phyloP scores from a whole-genome alignment of 2,797 vertebrate species.

The Artibeus lituratus region DNA sequence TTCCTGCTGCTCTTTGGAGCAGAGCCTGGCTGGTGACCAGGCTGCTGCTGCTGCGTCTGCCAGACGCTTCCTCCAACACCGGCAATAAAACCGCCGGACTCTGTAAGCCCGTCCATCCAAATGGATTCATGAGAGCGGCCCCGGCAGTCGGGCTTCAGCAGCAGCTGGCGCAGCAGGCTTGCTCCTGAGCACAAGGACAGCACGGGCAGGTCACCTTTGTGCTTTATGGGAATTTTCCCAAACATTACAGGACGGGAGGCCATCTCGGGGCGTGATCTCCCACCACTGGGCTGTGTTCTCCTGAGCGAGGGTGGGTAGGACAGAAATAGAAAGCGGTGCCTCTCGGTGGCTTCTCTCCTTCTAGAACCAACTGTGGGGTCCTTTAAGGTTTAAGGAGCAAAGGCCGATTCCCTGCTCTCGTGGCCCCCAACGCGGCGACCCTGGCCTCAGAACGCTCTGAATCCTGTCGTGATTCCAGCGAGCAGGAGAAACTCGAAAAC shows the following conservation, averaged over 20 bases:
- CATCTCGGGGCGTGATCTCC: not conserved
- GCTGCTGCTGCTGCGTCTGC: constrained; percentile 58
- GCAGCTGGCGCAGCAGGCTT: not conserved
- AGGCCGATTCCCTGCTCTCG: not conserved
- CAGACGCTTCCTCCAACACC: constrained; percentile 47
- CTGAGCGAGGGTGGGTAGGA: not conserved
- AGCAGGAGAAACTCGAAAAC: not conserved
- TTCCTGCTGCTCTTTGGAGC: constrained; percentile 58
- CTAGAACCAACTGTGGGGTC: not conserved
- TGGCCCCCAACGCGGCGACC: constrained; percentile 58
- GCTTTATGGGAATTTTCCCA: not conserved
- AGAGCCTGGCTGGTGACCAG: constrained; percentile 18
- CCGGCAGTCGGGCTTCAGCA: not conserved
- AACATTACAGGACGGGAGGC: not conserved
- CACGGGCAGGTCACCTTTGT: constrained; percentile 39
- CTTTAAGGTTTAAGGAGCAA: not conserved
- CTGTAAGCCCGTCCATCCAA: constrained; percentile 33
- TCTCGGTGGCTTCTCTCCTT: not conserved
- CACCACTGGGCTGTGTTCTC: not conserved
- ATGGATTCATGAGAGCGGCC: constrained; percentile 44
- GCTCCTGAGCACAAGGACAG: not conserved
- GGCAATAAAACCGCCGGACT: constrained; percentile 61
- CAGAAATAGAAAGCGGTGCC: not conserved
- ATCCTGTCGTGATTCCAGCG: not conserved
- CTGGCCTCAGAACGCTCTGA: constrained; percentile 38